Base-by-base conservation (phyloP, 2,113 vertebrate species). In the Nibea coibor region DNA sequence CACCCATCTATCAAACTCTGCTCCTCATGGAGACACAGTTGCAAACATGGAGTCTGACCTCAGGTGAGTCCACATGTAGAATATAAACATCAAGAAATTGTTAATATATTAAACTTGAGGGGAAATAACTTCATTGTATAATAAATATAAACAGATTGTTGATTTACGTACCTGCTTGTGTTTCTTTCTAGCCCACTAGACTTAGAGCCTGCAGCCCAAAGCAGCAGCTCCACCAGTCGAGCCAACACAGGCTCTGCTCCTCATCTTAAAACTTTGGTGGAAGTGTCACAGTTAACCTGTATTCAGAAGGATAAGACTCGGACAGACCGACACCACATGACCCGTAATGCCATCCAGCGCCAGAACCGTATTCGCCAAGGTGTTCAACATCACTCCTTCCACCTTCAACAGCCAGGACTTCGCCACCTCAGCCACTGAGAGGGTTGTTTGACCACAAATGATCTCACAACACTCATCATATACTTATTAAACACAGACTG, bases 341-440 rank as follows among this genome's bases (percentile, higher is more conserved):
- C 95, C 70, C 95, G 95, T 58, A 96, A 95, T 28, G 92, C 93
- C n/a, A 92, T 97, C 80, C 96, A 96, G 67, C 93, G 97, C n/a
- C 97, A 98, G 89, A 98, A 97, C 93, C 94, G 95, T 0, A 84
- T 94, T 78, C 93, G 90, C 5, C 96, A 97, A 82, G 92, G 93
- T 78, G 93, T 92, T 47, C 91, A 93, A 0, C 94, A 91, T 20
- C 88, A 93, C 10, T 81, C 87, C 24, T 93, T 93, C 58, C 88
- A 96, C 64, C 89, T 99, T 61, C 96, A 98, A 83, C 97, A 99
- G 93, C 97, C 97, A n/a, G 94, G 94, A 86, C 94, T 94, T 81
- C 97, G 96, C 88, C 96, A 94, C 92, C 93, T 94, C 89, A 93
- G 95, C 92, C 96, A 96, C 93, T 99, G 94, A 98, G 61, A 19